Percentiles rank a stretch among this genome's conserved stretches.
phyloP scores from a whole-genome alignment of 2,113 vertebrate genomes.

The Cepphus grylle region DNA sequence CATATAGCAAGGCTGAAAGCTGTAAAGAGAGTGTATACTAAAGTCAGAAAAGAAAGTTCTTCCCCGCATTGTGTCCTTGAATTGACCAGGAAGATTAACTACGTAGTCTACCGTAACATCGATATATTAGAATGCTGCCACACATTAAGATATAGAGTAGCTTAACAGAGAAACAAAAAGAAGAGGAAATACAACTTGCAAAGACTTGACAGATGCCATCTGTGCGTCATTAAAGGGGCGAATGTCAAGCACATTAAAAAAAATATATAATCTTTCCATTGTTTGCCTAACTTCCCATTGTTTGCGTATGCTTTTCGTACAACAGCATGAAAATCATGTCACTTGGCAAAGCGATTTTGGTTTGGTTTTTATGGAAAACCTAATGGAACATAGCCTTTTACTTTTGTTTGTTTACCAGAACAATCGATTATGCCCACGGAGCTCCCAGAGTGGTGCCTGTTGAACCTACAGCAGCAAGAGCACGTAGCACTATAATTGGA shows the following conservation, averaged over 20 bases:
- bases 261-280: not conserved
- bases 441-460: not conserved
- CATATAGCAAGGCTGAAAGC: not conserved
- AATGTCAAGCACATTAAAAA: constrained; percentile 9
- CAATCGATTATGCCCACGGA: not conserved
- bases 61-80: not conserved
- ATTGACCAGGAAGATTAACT: not conserved
- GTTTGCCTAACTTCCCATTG: not conserved
- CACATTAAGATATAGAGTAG: not conserved
- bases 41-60: not conserved
- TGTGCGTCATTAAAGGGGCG: not conserved
- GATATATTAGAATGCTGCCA: not conserved
- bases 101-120: not conserved
- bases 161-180: not conserved
- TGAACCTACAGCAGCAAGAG: not conserved
- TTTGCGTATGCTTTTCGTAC: not conserved
- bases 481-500: not conserved
- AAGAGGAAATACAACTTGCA: not conserved
- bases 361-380: not conserved
- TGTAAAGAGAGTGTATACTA: not conserved
- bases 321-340: not conserved
- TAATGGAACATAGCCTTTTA: not conserved
- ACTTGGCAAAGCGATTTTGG: not conserved
- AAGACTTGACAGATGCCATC: not conserved
- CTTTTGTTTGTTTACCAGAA: not conserved